These are phyloP conservation scores for Parthenolecanium corni DNA, from an alignment of 2,888 invertebrate species.

Conservation along the genomic window DNA sequence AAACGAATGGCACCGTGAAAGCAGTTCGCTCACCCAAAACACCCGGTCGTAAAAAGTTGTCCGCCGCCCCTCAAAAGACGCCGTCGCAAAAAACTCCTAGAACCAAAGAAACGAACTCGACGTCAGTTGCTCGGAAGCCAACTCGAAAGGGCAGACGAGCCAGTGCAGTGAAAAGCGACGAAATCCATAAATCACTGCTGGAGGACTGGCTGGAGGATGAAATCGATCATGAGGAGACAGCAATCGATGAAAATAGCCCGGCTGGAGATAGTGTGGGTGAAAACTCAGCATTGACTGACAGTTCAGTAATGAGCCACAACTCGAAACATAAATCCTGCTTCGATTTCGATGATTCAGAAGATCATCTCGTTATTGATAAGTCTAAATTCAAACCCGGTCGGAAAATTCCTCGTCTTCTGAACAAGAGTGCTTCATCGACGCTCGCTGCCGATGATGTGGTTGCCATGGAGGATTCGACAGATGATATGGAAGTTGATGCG, in stretches of 20 bases:
- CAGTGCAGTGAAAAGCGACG: constrained; percentile 1
- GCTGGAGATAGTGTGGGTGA: constrained; percentile 32
- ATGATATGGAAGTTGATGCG: no score
- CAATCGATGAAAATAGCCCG: constrained; percentile 23
- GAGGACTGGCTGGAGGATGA: constrained; percentile 63
- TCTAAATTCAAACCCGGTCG: constrained; percentile 11
- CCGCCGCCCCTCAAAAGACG: neutral
- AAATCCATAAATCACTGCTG: constrained; percentile 40
- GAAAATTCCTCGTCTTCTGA: constrained; percentile 18
- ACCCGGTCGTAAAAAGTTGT: neutral
- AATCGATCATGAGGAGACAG: constrained; percentile 38
- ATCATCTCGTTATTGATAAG: constrained; percentile 34
- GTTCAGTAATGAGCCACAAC: neutral
- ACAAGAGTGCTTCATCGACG: neutral
- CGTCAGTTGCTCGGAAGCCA: constrained; percentile 38
- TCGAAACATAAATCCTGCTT: constrained; percentile 51
- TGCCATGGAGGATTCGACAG: no score
- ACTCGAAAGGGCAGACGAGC: constrained; percentile 5
- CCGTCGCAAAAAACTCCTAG: neutral
- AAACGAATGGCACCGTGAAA: constrained; percentile 3
- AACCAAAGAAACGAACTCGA: constrained; percentile 38
- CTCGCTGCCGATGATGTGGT: no score
- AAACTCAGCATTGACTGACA: constrained; percentile 35
- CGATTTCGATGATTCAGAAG: constrained; percentile 52
- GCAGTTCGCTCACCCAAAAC: neutral